Evolutionary conservation across 2,113 vertebrate genomes (phyloP), one percentile per base, ranked within the genome.

Genomic region (Mormyrus lacerda): DNA sequence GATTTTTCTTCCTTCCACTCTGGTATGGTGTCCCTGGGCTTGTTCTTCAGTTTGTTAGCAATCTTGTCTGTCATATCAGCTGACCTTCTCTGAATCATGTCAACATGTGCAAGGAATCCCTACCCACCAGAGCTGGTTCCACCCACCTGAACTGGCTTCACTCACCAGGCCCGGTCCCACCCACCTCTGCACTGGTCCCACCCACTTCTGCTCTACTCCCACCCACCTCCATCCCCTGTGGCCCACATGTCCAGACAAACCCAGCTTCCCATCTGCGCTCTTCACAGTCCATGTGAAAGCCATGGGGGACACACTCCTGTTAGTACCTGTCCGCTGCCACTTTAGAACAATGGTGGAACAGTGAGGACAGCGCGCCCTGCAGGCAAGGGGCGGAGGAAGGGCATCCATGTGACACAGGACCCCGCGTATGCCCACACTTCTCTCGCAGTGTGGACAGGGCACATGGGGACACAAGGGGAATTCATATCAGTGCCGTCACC

Each of bases 261-360:
- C 31, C 31, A 76, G 53, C 24, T 31, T 39, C 42, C 61, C 61
- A 42, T 58, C 69, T 85, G 1, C 3, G 1, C 65, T 10, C 45
- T 10, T 45, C 61, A 86, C 91, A 92, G 91, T 92, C 91, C 92
- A 48, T 89, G 89, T 91, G 89, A 92, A 91, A 93, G 91, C 92
- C 91, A 91, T 91, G 90, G 91, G 85, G 87, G 92, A 27, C 27
- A 55, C 85, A 82, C 90, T 90, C 90, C 90, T 35, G 85, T 90
- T 88, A 76, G 85, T 84, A 87, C 69, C 65, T 39, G 24, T 87
- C 42, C 31, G 11, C 11, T 87, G 69, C 91, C 90, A 91, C 92
- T 92, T 91, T 91, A 91, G 91, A 92, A 91, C 90, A 90, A 61
- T 61, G 58, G 58, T n/a, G n/a, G n/a, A 11, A 11, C 24, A 27